Base-by-base conservation (phyloP, 2,888 invertebrate species). In the Oscheius sp. region DNA sequence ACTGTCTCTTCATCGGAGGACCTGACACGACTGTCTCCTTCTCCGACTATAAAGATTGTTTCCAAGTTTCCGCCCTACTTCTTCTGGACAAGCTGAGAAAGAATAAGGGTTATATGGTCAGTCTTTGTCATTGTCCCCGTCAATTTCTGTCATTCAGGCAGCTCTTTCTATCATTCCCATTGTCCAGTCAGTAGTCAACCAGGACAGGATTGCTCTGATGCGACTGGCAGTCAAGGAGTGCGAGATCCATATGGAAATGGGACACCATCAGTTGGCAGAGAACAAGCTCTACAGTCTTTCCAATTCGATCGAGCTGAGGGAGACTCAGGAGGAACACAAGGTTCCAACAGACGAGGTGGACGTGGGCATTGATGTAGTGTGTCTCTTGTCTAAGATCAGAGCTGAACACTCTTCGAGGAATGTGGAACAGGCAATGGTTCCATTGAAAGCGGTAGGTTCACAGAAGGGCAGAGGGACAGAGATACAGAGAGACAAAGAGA, bases 191-290 rank as follows among this genome's bases (percentile, higher is more conserved):
- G 29, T 68, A 7, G 5, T 53, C 11, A 11, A 13, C n/a, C 32
- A 68, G 9, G 13, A 35, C 13, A 68, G 35, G 5, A 32, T 55
- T 11, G 37, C 35, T 42, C 13, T 13, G 2, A 21, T 55, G 32
- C n/a, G 47, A 9, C 21, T 74, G 13, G 13, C 47, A 10, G 50
- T 74, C 35, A 58, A 74, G 29, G 53, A 74, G 29, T 66, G 58
- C 13, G 51, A 60, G 29, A 47, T 74, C 29, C 58, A 59, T 9
- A 53, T 74, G 1, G 74, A 70, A 13, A 74, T 68, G 68, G 74
- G 74, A 9, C 35, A 74, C 29, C 53, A 74, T 42, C 68, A 68
- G n/a, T 33, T 74, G 62, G 74, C 68, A 9, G 68, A 68, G 29
- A 53, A 68, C 47, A 68, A 42, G 33, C 29, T 68, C 9, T 29